Percentiles rank a stretch among this genome's conserved stretches.
These are phyloP conservation scores for Chunga burmeisteri DNA, from an alignment of 2,113 vertebrate genomes.

Conservation along the genomic window DNA sequence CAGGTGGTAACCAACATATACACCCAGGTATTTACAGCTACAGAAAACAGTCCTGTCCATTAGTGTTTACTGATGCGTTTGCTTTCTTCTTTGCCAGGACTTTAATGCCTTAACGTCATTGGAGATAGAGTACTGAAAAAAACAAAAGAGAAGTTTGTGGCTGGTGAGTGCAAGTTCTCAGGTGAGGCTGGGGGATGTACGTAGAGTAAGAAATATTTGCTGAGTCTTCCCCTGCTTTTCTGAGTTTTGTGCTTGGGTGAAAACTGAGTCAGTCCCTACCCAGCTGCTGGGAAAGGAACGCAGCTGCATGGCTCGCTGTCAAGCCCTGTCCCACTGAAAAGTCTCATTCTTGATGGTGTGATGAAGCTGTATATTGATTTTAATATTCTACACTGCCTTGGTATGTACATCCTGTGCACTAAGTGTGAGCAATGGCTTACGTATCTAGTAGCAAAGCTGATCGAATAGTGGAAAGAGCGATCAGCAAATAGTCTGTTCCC, in stretches of 20 bases:
- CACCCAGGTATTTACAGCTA: background rate
- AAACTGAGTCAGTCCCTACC: background rate
- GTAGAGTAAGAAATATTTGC: background rate
- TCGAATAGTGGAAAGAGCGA: background rate
- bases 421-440: background rate
- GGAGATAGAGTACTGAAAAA: conserved; percentile 26
- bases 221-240: background rate
- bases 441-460: background rate
- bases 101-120: conserved; percentile 17
- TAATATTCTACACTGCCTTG: background rate
- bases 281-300: background rate
- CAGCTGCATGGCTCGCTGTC: background rate
- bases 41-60: background rate
- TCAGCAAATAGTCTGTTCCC: background rate
- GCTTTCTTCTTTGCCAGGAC: conserved; percentile 45
- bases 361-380: background rate
- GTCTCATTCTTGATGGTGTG: background rate
- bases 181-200: background rate
- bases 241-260: background rate
- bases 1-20: background rate
- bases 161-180: conserved; percentile 25
- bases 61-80: background rate
- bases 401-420: background rate
- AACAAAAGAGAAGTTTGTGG: background rate
- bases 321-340: background rate